phyloP scores from a whole-genome alignment of 2,888 invertebrate genomes.

The Apodemia mormo region DNA sequence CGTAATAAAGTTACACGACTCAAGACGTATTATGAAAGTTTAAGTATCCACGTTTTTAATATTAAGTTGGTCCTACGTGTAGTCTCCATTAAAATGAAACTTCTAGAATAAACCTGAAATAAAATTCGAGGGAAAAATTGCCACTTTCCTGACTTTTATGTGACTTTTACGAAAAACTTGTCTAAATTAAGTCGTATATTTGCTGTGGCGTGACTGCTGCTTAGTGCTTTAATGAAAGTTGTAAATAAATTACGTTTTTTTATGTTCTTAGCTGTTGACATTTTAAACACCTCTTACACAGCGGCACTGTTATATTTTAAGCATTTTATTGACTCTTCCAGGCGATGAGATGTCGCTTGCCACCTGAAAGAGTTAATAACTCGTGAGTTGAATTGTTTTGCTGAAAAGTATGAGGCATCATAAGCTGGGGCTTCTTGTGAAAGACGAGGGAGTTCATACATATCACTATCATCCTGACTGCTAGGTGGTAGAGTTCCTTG shows the following conservation, averaged over 20 bases:
- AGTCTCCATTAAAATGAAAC: conserved; percentile 24
- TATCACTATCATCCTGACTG: too few species aligned
- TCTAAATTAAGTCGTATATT: conserved; percentile 30
- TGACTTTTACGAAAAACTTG: conserved; percentile 26
- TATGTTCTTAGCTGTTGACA: conserved; percentile 4
- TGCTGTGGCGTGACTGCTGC: conserved; percentile 25
- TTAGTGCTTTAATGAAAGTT: conserved; percentile 20
- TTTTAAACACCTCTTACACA: conserved; percentile 2
- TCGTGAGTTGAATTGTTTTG: too few species aligned
- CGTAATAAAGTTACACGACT: neutral
- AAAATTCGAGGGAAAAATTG: conserved; percentile 19
- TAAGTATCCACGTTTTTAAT: conserved; percentile 18
- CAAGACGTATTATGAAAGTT: conserved; percentile 21
- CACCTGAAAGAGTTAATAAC: too few species aligned
- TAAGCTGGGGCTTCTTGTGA: too few species aligned
- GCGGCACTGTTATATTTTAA: too few species aligned
- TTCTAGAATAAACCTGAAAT: conserved; percentile 17
- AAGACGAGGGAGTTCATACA: too few species aligned
- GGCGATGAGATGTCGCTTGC: too few species aligned
- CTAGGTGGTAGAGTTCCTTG: too few species aligned
- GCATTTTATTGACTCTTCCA: too few species aligned
- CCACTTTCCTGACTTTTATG: conserved; percentile 21
- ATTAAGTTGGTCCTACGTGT: conserved; percentile 20
- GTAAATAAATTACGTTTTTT: conserved; percentile 20
- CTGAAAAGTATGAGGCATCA: too few species aligned